A percentile compares a stretch with the other conserved stretches of the same genome.
These are phyloP conservation scores for Drosophila hydei DNA, from an alignment of 1,140 invertebrate species.

Conservation along the genomic window DNA sequence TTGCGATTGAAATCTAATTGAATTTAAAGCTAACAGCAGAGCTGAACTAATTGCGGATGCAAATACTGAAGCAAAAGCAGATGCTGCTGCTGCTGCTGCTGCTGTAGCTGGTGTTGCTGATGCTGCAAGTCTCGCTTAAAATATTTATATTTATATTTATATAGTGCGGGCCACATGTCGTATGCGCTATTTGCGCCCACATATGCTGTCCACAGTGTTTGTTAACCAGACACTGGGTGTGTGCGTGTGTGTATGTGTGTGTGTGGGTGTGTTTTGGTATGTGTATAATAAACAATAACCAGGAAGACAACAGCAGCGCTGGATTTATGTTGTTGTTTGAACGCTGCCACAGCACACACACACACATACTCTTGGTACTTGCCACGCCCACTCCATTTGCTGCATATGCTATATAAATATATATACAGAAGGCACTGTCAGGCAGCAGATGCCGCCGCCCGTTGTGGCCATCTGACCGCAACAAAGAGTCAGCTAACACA, in stretches of 20 bases:
- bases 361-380: neutral
- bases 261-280: constrained; percentile 13
- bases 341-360: constrained; percentile 12
- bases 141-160: constrained; percentile 58
- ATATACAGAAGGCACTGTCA: constrained; percentile 22
- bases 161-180: constrained; percentile 61
- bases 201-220: constrained; percentile 35
- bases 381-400: constrained; percentile 18
- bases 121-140: constrained; percentile 47
- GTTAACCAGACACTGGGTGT: neutral
- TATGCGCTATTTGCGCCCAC: constrained; percentile 58
- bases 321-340: constrained; percentile 74
- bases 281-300: constrained; percentile 75
- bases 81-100: neutral
- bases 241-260: constrained; percentile 3
- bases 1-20: constrained; percentile 3
- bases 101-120: constrained; percentile 1
- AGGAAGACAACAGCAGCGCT: constrained; percentile 63
- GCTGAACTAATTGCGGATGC: constrained; percentile 34
- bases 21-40: constrained; percentile 5
- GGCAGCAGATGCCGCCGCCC: constrained; percentile 36
- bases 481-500: constrained; percentile 34
- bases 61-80: too few relatives aligned
- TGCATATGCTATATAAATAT: constrained; percentile 29
- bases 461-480: constrained; percentile 49